Evolutionary conservation across 2,888 invertebrate genomes (phyloP).

Genomic region (Stenodera caucasica): DNA sequence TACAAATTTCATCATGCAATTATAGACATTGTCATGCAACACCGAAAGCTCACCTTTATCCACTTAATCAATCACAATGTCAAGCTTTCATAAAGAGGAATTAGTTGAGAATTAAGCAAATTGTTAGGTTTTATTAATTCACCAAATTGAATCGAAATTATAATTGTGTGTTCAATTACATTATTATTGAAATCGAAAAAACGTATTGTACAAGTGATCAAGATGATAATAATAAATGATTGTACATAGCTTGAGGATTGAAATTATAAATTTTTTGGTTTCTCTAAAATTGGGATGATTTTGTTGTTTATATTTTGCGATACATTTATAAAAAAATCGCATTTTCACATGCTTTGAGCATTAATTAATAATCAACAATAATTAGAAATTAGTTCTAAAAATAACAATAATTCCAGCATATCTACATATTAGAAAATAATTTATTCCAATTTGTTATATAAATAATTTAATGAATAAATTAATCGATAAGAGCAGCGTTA

Average conservation of each 20-base stretch:
- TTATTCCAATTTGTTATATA: not conserved
- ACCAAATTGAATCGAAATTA: slow-evolving; percentile 38
- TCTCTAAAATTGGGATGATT: too few species aligned
- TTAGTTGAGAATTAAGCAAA: slow-evolving; percentile 42
- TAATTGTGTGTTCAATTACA: not conserved
- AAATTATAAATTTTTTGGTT: not conserved
- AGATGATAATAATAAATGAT: slow-evolving; percentile 43
- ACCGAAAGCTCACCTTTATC: slow-evolving; percentile 31
- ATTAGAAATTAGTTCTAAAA: slow-evolving; percentile 9
- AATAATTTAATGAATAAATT: not conserved
- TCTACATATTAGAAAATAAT: slow-evolving; percentile 1
- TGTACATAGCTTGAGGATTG: slow-evolving; percentile 44
- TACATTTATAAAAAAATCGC: slow-evolving; percentile 27
- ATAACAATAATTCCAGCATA: slow-evolving; percentile 14
- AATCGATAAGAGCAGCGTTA: slow-evolving; percentile 4
- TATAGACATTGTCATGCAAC: slow-evolving; percentile 27
- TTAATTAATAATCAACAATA: slow-evolving; percentile 18
- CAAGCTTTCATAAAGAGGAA: slow-evolving; percentile 21
- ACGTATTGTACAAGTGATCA: slow-evolving; percentile 27
- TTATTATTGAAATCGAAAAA: slow-evolving; percentile 24
- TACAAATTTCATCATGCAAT: not conserved
- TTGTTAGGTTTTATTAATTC: slow-evolving; percentile 45
- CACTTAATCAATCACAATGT: slow-evolving; percentile 9
- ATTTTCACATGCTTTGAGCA: slow-evolving; percentile 21
- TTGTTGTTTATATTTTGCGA: not conserved